Evolutionary conservation across 2,888 invertebrate genomes (phyloP).

Genomic region (Philereme transversata): DNA sequence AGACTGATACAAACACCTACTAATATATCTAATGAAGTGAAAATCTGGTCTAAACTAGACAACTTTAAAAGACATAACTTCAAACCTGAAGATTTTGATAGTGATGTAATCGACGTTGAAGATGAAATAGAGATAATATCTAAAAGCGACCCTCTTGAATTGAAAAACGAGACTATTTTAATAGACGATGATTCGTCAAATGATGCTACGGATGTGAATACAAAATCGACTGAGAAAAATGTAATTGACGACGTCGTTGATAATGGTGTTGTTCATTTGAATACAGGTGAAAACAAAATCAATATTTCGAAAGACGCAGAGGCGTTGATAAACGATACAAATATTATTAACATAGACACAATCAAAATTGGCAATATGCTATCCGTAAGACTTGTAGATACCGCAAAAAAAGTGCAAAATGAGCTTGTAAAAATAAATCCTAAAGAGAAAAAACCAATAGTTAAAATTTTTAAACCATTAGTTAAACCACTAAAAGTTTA

Average conservation of each 20-base stretch:
- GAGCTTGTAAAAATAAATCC: neutral
- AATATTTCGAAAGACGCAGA: neutral
- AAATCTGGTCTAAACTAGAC: constrained; percentile 24
- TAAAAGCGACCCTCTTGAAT: neutral
- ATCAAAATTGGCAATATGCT: constrained; percentile 9
- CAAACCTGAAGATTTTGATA: constrained; percentile 8
- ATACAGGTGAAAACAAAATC: constrained; percentile 3
- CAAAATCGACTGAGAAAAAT: constrained; percentile 1
- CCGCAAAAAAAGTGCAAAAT: neutral
- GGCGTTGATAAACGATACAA: neutral
- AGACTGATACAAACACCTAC: constrained; percentile 25
- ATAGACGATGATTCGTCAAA: constrained; percentile 23
- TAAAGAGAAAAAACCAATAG: constrained; percentile 2
- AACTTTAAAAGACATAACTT: constrained; percentile 20
- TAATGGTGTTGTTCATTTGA: neutral
- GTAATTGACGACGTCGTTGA: constrained; percentile 5
- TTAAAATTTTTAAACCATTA: neutral
- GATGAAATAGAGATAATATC: constrained; percentile 7
- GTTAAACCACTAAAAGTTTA: no score
- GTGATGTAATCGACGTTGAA: constrained; percentile 14
- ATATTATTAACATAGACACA: constrained; percentile 13
- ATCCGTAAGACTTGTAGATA: constrained; percentile 11
- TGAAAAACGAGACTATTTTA: constrained; percentile 17
- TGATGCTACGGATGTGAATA: constrained; percentile 1
- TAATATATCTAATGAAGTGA: constrained; percentile 20